These are phyloP conservation scores for Drosophila sp. DNA, from an alignment of 1,140 invertebrate genomes.

Conservation along the genomic window DNA sequence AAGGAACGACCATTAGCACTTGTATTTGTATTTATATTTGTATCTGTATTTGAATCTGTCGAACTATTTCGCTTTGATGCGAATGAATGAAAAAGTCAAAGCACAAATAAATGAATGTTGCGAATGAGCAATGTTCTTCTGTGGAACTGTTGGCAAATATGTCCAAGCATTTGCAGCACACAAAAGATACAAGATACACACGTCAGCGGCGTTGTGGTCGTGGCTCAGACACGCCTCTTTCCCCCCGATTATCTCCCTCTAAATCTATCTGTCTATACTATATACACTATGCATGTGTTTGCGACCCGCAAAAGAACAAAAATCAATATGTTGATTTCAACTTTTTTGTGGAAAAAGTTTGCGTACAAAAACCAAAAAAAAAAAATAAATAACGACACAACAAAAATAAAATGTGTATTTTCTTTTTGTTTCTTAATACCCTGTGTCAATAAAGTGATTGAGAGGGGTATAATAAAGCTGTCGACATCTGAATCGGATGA, in stretches of 20 bases:
- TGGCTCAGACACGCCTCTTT: constrained; percentile 51
- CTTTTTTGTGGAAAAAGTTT: constrained; percentile 52
- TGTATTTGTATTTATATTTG: neutral
- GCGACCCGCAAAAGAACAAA: constrained; percentile 59
- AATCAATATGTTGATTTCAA: constrained; percentile 83
- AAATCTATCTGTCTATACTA: neutral
- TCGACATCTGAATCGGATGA: too few relatives aligned
- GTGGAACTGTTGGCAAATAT: constrained; percentile 63
- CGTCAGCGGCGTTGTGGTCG: constrained; percentile 65
- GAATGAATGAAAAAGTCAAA: constrained; percentile 37
- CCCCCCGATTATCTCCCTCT: too few relatives aligned
- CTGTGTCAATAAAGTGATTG: neutral
- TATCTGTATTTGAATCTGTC: constrained; percentile 12
- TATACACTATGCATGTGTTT: too few relatives aligned
- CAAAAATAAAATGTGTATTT: constrained; percentile 22
- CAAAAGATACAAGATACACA: constrained; percentile 73
- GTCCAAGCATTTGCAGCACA: constrained; percentile 53
- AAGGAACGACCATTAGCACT: constrained; percentile 19
- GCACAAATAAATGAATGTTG: constrained; percentile 67
- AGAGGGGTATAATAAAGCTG: constrained; percentile 5
- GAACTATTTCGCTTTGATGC: constrained; percentile 26
- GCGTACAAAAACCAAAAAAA: constrained; percentile 47
- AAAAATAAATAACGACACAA: constrained; percentile 41
- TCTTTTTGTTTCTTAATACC: constrained; percentile 15
- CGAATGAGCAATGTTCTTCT: constrained; percentile 49